Base-by-base conservation (phyloP, 1,140 invertebrate genomes). In the Neodiprion pinetum region DNA sequence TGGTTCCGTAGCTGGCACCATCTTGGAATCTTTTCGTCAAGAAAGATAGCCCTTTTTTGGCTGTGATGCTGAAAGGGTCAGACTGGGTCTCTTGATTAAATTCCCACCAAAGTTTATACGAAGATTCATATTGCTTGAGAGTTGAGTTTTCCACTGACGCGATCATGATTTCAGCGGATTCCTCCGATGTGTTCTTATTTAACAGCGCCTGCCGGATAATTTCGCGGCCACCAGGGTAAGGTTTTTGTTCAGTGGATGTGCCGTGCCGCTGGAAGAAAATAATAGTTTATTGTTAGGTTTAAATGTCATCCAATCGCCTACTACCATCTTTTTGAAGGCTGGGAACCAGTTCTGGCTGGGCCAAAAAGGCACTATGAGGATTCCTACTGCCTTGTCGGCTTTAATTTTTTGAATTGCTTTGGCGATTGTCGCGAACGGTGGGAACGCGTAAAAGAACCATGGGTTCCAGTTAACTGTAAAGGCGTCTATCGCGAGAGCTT, bases 381-480 rank as follows among this genome's bases (percentile, higher is more conserved):
- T 75, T 0, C 73, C 72, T n/a, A 17, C 12, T 50, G 76, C 76
- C 49, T 72, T 48, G 12, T 82, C 79, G 2, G 12, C 28, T 66
- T 71, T 75, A 40, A 81, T 78, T 70, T 82, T 82, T 47, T 73
- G 71, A 65, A 82, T 68, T 4, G 72, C 71, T 69, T 74, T 76
- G 7, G 77, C 48, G n/a, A 81, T 79, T 48, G 80, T 10, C 17
- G 78, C 68, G 65, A 83, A 78, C 11, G 83, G 80, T 11, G 82
- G 80, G 72, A 84, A 84, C 5, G 81, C 83, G 71, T 82, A 82
- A 74, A 82, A 83, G 28, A 65, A 66, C 48, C 61, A 47, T 12
- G 48, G 14, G 9, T 67, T 76, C 80, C 81, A 84, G 21, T 47
- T 49, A n/a, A 82, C 67, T 11, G 80, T 85, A 75, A 84, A 84